Percentiles rank a stretch among this genome's conserved stretches.
Conservation (phyloP, 64 coral and sea anemone genomes). For the Pocillopora damicornis region DNA sequence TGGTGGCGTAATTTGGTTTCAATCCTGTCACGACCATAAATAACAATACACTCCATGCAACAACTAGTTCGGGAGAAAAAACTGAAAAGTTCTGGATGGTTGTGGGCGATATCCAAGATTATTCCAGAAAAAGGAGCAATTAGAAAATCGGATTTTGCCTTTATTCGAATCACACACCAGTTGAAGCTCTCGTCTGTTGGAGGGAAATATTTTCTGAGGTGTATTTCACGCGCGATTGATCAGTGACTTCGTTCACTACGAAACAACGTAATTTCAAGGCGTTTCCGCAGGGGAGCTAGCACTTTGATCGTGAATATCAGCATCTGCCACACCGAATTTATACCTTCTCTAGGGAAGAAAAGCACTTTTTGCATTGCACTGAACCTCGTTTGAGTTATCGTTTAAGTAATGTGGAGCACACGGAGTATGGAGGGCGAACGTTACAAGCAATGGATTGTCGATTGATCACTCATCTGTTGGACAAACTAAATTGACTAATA, state of each 20-base stretch:
- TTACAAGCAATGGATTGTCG: background rate
- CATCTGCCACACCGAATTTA: background rate
- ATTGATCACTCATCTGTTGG: background rate
- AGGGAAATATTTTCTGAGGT: background rate
- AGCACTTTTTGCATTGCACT: background rate
- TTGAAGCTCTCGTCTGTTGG: background rate
- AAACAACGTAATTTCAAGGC: conserved; percentile 24
- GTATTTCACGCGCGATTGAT: background rate
- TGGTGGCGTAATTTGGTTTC: conserved; percentile 50
- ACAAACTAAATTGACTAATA: background rate
- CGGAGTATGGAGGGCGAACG: background rate
- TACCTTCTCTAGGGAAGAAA: background rate
- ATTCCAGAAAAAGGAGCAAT: background rate
- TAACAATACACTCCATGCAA: conserved; percentile 36
- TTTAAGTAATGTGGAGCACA: background rate
- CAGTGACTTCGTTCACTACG: background rate
- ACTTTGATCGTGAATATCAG: background rate
- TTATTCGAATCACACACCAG: background rate
- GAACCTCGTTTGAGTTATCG: too few relatives aligned
- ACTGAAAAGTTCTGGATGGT: background rate
- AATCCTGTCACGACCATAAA: conserved; percentile 31
- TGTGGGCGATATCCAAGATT: background rate
- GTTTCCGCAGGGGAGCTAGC: background rate
- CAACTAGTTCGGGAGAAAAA: conserved; percentile 11
- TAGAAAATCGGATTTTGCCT: background rate